These are phyloP conservation scores for Salmo trutta DNA, from an alignment of 2,797 vertebrate species.

Conservation along the genomic window DNA sequence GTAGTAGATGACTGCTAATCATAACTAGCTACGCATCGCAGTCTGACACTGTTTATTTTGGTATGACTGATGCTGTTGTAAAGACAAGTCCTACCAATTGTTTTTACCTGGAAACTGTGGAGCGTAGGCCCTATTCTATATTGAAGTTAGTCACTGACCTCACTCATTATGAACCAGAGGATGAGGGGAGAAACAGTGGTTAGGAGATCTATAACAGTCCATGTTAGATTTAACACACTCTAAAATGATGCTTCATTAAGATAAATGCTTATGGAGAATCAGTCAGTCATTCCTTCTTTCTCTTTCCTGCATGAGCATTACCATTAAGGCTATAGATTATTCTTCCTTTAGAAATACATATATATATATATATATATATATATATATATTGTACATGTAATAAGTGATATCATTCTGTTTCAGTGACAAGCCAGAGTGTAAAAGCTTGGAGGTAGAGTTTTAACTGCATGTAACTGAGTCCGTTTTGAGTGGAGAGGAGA, in stretches of 20 bases:
- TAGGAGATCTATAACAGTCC: background rate
- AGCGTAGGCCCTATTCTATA: background rate
- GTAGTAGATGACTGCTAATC: background rate
- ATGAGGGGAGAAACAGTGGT: background rate
- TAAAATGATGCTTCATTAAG: background rate
- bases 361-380: background rate
- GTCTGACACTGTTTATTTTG: background rate
- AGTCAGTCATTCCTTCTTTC: background rate
- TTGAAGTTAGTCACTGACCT: background rate
- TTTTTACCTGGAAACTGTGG: background rate
- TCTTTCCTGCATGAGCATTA: background rate
- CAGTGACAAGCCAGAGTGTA: background rate
- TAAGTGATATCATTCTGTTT: background rate
- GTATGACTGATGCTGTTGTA: background rate
- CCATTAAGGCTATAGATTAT: background rate
- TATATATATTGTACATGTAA: background rate
- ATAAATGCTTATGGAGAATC: background rate
- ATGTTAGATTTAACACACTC: background rate
- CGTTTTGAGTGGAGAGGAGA: background rate
- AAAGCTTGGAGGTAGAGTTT: slow-evolving; percentile 9
- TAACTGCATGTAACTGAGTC: slow-evolving; percentile 48
- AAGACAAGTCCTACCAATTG: background rate
- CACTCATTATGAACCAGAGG: background rate
- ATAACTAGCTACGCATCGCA: background rate
- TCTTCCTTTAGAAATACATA: too few species aligned